Base-by-base conservation (phyloP, 2,797 vertebrate species). In the Vipera ursinii region DNA sequence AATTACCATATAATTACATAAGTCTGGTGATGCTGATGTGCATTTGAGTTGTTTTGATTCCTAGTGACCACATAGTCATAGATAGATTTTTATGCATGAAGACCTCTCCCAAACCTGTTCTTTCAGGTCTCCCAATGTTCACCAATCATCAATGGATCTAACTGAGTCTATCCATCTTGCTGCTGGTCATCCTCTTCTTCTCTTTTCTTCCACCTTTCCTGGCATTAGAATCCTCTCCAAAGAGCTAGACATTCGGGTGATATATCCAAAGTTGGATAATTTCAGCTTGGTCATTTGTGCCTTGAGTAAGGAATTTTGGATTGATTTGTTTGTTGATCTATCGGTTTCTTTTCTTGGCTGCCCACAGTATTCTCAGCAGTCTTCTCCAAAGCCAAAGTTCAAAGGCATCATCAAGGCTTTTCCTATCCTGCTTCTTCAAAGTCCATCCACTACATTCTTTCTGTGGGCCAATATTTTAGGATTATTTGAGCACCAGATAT, bases 391-490 rank as follows among this genome's bases (percentile, higher is more conserved):
- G 69, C 69, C 69, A 78, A 78, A 78, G 32, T 78, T 78, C 32
- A 22, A 78, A 78, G 32, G 9, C 15, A 38, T 78, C 69, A 20
- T 78, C 69, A 20, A 78, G 22, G 44, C 1, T 78, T 78, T 44
- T 44, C 32, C 69, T 4, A 32, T 78, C 32, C 69, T 3, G 17
- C 4, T 78, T 78, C 69, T 78, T 44, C 69, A 20, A 73, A 73
- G 69, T 38, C 32, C 32, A 97, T 95, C 96, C 96, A 95, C 97
- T 97, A 95, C 96, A 98, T 98, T 97, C 92, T 96, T 98, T 98
- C 97, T 98, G 98, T 97, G 96, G 96, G 97, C 97, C 97, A 98
- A 98, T 98, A 98, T 98, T 97, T 94, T 93, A 92, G 96, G 96
- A 97, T 97, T 94, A 78, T 91, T 96, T 98, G 98, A 98, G 97